A percentile compares a stretch with the other conserved stretches of the same genome.
Evolutionary conservation across 2,797 vertebrate genomes (phyloP).

Genomic region (Nannoperca obscura): DNA sequence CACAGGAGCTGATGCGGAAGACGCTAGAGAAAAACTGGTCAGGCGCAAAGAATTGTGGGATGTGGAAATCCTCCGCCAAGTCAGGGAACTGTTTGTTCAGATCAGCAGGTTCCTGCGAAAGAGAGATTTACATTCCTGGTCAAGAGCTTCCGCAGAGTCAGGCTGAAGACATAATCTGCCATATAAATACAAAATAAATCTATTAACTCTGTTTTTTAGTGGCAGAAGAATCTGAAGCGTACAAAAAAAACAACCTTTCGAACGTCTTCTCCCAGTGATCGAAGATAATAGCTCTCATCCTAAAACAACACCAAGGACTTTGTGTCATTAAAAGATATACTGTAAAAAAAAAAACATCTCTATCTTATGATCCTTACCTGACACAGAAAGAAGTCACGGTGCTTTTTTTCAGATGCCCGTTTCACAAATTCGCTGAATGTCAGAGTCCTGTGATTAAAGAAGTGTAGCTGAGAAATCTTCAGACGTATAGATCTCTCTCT

Average conservation of each 20-base stretch:
- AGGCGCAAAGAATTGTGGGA: constrained; percentile 91
- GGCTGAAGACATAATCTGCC: background rate
- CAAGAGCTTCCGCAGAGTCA: background rate
- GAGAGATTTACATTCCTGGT: background rate
- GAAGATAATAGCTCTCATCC: constrained; percentile 96
- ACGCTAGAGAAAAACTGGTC: constrained; percentile 95
- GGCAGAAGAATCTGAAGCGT: background rate
- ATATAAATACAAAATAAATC: background rate
- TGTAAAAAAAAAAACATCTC: fast-evolving
- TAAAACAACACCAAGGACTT: constrained; percentile 63
- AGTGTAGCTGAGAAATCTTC: background rate
- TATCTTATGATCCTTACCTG: constrained; percentile 82
- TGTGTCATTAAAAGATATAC: background rate
- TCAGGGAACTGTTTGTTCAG: constrained; percentile 93
- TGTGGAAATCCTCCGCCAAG: constrained; percentile 90
- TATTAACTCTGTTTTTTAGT: background rate
- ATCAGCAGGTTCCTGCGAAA: constrained; percentile 91
- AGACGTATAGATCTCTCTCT: background rate
- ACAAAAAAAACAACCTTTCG: constrained; percentile 87
- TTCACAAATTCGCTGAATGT: constrained; percentile 91
- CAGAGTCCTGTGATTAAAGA: constrained; percentile 88
- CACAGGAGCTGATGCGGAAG: constrained; percentile 95
- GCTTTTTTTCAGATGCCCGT: constrained; percentile 91
- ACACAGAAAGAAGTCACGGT: constrained; percentile 91
- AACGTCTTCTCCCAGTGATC: constrained; percentile 93